These are phyloP conservation scores for Orius insidiosus DNA, from an alignment of 1,140 invertebrate genomes.

Conservation along the genomic window DNA sequence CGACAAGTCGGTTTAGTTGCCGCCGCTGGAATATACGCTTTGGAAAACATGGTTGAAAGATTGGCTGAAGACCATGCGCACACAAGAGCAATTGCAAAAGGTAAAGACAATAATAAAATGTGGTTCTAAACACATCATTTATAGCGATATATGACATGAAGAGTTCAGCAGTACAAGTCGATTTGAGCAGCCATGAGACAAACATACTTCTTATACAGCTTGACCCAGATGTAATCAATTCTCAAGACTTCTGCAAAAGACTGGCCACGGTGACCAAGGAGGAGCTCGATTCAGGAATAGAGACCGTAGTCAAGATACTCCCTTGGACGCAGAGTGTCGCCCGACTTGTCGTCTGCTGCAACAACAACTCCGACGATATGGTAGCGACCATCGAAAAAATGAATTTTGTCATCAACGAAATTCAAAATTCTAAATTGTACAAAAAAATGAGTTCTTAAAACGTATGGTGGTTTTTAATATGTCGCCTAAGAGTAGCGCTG, in stretches of 20 bases:
- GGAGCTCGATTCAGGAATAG: slow-evolving; percentile 28
- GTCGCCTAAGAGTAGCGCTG: not conserved
- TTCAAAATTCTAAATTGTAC: slow-evolving; percentile 5
- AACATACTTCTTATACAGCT: slow-evolving; percentile 63
- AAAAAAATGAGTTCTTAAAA: not conserved
- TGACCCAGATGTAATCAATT: slow-evolving; percentile 28
- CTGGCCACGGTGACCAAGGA: slow-evolving; percentile 35
- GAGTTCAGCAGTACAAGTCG: slow-evolving; percentile 34
- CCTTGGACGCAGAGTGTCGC: slow-evolving; percentile 32
- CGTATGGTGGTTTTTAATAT: not conserved
- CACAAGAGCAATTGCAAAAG: slow-evolving; percentile 46
- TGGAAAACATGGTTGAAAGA: slow-evolving; percentile 54
- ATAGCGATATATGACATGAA: slow-evolving; percentile 37
- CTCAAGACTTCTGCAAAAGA: slow-evolving; percentile 36
- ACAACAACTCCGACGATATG: slow-evolving; percentile 43
- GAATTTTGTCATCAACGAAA: slow-evolving; percentile 36
- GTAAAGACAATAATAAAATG: slow-evolving; percentile 27
- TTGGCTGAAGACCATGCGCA: slow-evolving; percentile 58
- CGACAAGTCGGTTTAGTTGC: slow-evolving; percentile 77
- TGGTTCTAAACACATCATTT: slow-evolving; percentile 22
- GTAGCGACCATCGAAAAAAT: slow-evolving; percentile 44
- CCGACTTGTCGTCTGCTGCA: slow-evolving; percentile 47
- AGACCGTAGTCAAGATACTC: slow-evolving; percentile 35
- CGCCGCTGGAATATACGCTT: slow-evolving; percentile 64
- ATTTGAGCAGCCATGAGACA: slow-evolving; percentile 46